phyloP scores from a whole-genome alignment of 1,140 invertebrate genomes.

The Brachionus paranguensis region DNA sequence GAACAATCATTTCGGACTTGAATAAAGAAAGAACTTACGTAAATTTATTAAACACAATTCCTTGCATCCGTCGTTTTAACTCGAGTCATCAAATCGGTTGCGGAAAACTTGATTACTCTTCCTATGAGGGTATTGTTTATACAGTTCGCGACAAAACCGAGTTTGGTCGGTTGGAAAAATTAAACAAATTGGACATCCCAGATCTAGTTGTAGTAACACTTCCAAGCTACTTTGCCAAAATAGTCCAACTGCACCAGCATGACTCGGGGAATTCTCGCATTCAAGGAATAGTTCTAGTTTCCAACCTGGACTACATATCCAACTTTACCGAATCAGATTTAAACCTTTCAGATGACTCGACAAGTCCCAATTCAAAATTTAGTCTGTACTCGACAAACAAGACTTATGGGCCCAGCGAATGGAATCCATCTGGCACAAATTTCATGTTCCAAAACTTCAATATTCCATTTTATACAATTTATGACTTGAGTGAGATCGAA shows the following conservation, averaged over 20 bases:
- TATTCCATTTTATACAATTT: slow-evolving; percentile 22
- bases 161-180: background rate
- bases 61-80: slow-evolving; percentile 27
- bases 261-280: background rate
- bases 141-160: background rate
- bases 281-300: background rate
- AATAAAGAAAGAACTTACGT: slow-evolving; percentile 15
- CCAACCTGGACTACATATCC: background rate
- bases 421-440: background rate
- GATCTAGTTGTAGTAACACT: background rate
- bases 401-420: background rate
- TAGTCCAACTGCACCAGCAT: background rate
- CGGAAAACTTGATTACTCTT: background rate
- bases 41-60: slow-evolving; percentile 10
- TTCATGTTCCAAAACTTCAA: slow-evolving; percentile 31
- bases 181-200: background rate
- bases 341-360: slow-evolving; percentile 17
- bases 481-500: background rate
- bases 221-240: background rate
- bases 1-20: background rate
- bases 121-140: slow-evolving; percentile 20
- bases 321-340: background rate
- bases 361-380: slow-evolving; percentile 16
- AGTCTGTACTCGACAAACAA: background rate
- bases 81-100: slow-evolving; percentile 28